Evolutionary conservation across 2,888 invertebrate genomes (phyloP).

Genomic region (Endomychus coccineus): DNA sequence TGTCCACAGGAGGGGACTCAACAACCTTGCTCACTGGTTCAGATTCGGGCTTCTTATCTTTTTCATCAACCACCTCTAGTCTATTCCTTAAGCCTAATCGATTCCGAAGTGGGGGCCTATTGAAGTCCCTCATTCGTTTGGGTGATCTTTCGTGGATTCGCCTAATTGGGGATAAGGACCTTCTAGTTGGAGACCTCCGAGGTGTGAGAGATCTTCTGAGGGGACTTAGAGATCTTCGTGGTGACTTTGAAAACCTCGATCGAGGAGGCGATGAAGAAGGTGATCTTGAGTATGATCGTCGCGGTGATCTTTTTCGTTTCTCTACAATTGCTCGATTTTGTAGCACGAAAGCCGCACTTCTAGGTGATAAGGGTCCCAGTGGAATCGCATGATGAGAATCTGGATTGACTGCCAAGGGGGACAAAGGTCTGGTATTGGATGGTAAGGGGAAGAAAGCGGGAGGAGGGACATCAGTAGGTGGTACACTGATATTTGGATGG

Average conservation of each 20-base stretch:
- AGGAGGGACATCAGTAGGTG: background rate
- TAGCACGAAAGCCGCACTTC: slow-evolving; percentile 43
- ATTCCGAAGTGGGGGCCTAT: slow-evolving; percentile 25
- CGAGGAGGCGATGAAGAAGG: slow-evolving; percentile 34
- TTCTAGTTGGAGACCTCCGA: slow-evolving; percentile 10
- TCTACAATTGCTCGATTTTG: slow-evolving; percentile 43
- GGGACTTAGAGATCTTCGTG: slow-evolving; percentile 23
- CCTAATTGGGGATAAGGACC: slow-evolving; percentile 19
- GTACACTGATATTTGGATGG: slow-evolving; percentile 23
- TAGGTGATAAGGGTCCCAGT: slow-evolving; percentile 39
- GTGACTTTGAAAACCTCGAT: slow-evolving; percentile 32
- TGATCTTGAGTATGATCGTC: slow-evolving; percentile 42
- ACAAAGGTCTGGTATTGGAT: background rate
- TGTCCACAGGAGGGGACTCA: slow-evolving; percentile 32
- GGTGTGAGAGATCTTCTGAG: slow-evolving; percentile 26
- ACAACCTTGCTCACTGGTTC: slow-evolving; percentile 11
- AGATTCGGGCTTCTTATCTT: slow-evolving; percentile 7
- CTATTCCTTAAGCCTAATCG: slow-evolving; percentile 28
- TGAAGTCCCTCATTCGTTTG: slow-evolving; percentile 11
- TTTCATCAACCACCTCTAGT: slow-evolving; percentile 17
- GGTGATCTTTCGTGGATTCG: slow-evolving; percentile 21
- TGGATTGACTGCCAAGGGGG: slow-evolving; percentile 27
- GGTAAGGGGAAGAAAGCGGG: slow-evolving; percentile 1
- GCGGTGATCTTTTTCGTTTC: slow-evolving; percentile 37
- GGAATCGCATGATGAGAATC: slow-evolving; percentile 23